Evolutionary conservation across 2,888 invertebrate species (phyloP), one percentile per base, ranked within the genome.

Genomic region (Cephus runcator): DNA sequence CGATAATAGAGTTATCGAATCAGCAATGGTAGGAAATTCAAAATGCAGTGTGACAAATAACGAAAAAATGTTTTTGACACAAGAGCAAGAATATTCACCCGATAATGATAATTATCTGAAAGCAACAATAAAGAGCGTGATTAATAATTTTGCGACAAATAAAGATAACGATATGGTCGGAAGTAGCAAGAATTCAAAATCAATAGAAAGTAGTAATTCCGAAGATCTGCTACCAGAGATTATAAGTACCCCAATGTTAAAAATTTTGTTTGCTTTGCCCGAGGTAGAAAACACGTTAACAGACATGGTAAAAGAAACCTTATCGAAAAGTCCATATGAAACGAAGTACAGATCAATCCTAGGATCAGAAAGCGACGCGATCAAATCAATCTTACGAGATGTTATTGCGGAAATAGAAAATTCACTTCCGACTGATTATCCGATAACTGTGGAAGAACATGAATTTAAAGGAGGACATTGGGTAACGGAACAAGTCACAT

Each of bases 81-180:
- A 9, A 56, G 9, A 23, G 56, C 15, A 56, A 56, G 56, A 23
- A 2, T 23, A 23, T 56, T 56, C 81, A 0, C 80, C 81, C 69
- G 76, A 79, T 68, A 82, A 84, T 23, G 80, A 79, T 4, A 40
- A 76, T 15, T 34, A 83, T 12, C 75, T 87, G 12, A 77, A 76
- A 75, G 84, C 80, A 9, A 76, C 85, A 40, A 84, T 90, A 34
- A 87, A 83, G 36, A 80, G 82, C 12, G 84, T 86, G 9, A 82
- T 90, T 6, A 87, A 89, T 36, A 83, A 86, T 31, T 87, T 88
- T n/a, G 82, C 82, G 0, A 79, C 82, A n/a, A 75, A 75, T 12
- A 77, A 76, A 34, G 34, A 79, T 0, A 73, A 80, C 36, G 79
- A 81, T 56, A 36, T 77, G 23, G n/a, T 77, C 11, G 69, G 69